These are phyloP conservation scores for Ptilorrhoa leucosticta DNA, from an alignment of 2,113 vertebrate genomes.

Conservation along the genomic window DNA sequence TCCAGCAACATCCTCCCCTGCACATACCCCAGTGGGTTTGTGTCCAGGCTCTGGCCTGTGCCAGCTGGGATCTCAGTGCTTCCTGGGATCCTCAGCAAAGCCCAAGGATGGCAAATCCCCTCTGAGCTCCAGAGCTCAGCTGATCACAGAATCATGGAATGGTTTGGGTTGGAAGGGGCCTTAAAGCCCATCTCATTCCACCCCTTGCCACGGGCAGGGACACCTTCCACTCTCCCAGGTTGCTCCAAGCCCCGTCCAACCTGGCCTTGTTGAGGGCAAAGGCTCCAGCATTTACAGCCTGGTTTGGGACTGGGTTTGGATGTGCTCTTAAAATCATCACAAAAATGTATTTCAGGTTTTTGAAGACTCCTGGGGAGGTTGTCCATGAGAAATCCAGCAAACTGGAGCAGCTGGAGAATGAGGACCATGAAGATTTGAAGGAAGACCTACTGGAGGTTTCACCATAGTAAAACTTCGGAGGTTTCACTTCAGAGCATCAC, in stretches of 20 bases:
- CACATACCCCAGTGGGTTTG: not conserved
- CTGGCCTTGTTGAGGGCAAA: not conserved
- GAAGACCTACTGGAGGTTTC: conserved; percentile 74
- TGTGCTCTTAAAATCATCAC: not conserved
- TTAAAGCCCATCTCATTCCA: not conserved
- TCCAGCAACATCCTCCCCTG: not conserved
- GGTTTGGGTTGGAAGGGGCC: not conserved
- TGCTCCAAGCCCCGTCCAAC: accelerated
- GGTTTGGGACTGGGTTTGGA: not conserved
- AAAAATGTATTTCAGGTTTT: conserved; percentile 70
- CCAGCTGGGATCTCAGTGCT: not conserved
- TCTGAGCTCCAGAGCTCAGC: not conserved
- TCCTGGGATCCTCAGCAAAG: not conserved
- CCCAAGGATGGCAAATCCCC: not conserved
- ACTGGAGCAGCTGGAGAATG: conserved; percentile 57
- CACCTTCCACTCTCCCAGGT: not conserved
- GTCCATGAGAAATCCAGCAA: conserved; percentile 58
- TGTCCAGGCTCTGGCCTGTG: not conserved
- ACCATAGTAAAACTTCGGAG: not conserved
- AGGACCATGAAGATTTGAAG: conserved; percentile 65
- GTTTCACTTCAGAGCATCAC: not conserved
- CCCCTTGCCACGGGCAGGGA: not conserved
- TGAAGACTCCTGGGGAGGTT: conserved; percentile 82
- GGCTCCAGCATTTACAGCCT: not conserved
- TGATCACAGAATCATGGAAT: not conserved